phyloP scores from a whole-genome alignment of 2,113 vertebrate genomes.

The Cavia aperea region DNA sequence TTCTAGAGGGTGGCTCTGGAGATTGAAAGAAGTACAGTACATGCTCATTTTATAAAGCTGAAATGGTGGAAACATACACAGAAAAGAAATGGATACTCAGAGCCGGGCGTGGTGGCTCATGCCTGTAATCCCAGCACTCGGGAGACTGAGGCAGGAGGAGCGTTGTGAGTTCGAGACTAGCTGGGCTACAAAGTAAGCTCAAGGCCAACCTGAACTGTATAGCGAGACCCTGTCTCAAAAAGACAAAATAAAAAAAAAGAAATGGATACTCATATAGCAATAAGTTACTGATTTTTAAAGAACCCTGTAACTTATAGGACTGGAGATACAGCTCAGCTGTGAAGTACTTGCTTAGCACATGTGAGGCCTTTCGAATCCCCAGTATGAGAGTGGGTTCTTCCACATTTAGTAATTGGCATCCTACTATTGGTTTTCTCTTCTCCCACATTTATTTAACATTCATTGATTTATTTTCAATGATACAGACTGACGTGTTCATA shows the following conservation, averaged over 20 bases:
- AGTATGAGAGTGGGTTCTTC: background rate
- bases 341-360: background rate
- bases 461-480: background rate
- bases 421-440: background rate
- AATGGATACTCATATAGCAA: background rate
- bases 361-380: background rate
- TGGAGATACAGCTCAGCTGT: background rate
- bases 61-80: background rate
- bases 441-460: background rate
- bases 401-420: conserved; percentile 9
- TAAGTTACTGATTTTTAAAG: background rate
- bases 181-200: too few species aligned
- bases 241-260: background rate
- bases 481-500: background rate
- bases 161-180: too few species aligned
- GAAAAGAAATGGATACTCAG: background rate
- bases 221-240: too few species aligned
- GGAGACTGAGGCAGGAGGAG: too few species aligned
- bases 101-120: too few species aligned
- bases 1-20: background rate
- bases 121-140: too few species aligned
- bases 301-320: background rate
- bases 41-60: conserved; percentile 45
- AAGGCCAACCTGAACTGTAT: too few species aligned
- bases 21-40: background rate